These are phyloP conservation scores for Dipodomys ordii DNA, from an alignment of 2,113 vertebrate genomes.

Conservation along the genomic window DNA sequence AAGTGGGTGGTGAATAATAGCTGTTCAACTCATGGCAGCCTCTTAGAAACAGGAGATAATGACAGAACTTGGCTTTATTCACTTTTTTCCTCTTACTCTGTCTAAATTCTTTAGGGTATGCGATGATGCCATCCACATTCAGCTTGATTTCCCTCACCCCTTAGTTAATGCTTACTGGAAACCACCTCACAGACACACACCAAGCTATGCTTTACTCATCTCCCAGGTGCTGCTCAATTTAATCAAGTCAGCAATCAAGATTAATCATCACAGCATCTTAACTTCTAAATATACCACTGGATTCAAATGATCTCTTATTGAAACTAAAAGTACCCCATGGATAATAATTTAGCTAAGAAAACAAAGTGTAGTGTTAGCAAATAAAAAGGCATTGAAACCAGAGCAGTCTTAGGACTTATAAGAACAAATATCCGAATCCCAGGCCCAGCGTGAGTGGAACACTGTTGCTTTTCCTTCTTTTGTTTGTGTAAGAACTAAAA, in stretches of 20 bases:
- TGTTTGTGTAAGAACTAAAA: not conserved
- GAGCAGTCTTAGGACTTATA: not conserved
- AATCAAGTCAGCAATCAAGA: not conserved
- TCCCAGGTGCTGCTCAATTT: not conserved
- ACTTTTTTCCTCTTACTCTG: not conserved
- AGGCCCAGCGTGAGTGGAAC: not conserved
- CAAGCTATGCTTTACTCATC: not conserved
- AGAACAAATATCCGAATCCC: not conserved
- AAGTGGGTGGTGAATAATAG: not conserved
- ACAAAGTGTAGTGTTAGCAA: not conserved
- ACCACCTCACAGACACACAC: not conserved
- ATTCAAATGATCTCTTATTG: not conserved
- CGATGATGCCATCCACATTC: not conserved
- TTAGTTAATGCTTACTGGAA: not conserved
- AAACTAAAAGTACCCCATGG: not conserved
- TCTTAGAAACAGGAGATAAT: not conserved
- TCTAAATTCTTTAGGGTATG: not conserved
- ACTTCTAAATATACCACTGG: constrained; percentile 15
- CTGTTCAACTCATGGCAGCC: not conserved
- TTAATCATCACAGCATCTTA: not conserved
- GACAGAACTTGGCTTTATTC: not conserved
- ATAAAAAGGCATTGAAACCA: not conserved
- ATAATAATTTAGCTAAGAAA: constrained; percentile 30
- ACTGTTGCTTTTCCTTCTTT: not conserved
- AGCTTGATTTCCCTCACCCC: not conserved